Conservation (phyloP, 1,140 invertebrate genomes). For the Pseudomyrmex concolor region DNA sequence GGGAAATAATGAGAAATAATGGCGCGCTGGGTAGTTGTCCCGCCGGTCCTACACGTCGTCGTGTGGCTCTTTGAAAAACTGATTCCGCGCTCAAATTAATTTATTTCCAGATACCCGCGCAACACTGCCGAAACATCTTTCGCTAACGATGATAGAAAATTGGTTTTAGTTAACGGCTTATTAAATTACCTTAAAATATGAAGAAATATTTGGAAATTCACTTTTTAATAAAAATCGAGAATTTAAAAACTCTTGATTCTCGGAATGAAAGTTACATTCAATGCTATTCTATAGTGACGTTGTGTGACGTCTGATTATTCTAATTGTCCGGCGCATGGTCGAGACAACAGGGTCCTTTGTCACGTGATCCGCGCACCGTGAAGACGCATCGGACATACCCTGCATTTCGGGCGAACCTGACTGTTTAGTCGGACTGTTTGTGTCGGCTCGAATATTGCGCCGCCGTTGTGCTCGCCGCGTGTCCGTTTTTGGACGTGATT, state of each 20-base stretch:
- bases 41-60: conserved; percentile 56
- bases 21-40: conserved; percentile 49
- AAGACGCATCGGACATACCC: conserved; percentile 71
- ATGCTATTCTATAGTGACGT: background rate
- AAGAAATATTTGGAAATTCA: too few relatives aligned
- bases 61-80: conserved; percentile 54
- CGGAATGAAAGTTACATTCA: background rate
- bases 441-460: conserved; percentile 64
- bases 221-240: background rate
- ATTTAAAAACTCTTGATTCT: background rate
- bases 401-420: conserved; percentile 66
- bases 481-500: conserved; percentile 75
- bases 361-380: conserved; percentile 66
- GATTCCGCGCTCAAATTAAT: conserved; percentile 56
- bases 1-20: conserved; percentile 61
- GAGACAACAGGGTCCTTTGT: conserved; percentile 67
- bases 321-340: conserved; percentile 19
- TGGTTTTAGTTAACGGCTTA: background rate
- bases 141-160: background rate
- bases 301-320: conserved; percentile 59
- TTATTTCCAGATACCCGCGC: conserved; percentile 44
- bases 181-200: too few relatives aligned
- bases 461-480: conserved; percentile 47
- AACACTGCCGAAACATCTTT: background rate
- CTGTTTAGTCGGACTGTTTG: conserved; percentile 59